phyloP scores from a whole-genome alignment of 1,140 invertebrate species.

The Mercenaria mercenaria region DNA sequence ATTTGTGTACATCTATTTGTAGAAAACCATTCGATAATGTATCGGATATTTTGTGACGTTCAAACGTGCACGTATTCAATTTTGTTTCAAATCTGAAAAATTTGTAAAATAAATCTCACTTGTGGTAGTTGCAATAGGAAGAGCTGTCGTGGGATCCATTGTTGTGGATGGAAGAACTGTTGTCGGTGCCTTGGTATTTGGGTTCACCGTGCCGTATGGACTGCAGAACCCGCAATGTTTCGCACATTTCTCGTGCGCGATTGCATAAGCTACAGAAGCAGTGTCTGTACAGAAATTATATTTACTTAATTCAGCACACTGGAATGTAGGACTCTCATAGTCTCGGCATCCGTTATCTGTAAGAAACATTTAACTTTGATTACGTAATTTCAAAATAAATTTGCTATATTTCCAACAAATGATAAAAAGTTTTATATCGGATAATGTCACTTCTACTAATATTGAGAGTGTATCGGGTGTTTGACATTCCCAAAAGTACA shows the following conservation, averaged over 20 bases:
- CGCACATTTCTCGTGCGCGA: constrained; percentile 41
- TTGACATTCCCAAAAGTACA: no score
- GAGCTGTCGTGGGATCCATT: background rate
- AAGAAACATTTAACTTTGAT: no score
- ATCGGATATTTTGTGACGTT: no score
- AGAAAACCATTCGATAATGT: no score
- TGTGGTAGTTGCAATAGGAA: background rate
- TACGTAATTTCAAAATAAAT: no score
- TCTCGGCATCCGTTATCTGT: constrained; percentile 3
- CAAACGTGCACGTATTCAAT: no score
- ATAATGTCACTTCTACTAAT: no score
- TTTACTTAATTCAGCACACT: constrained; percentile 8
- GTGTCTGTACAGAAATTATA: constrained; percentile 26
- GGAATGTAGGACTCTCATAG: constrained; percentile 15
- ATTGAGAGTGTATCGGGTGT: no score
- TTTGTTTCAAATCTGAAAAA: background rate
- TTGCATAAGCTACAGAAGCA: constrained; percentile 5
- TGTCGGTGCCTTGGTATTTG: background rate
- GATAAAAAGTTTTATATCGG: no score
- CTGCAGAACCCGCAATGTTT: constrained; percentile 33
- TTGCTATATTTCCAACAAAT: no score
- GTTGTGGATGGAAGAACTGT: background rate
- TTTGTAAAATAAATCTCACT: background rate
- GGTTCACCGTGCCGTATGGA: background rate
- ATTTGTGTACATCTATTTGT: no score